These are phyloP conservation scores for Cephus pygmeus DNA, from an alignment of 2,888 invertebrate genomes.

Conservation along the genomic window DNA sequence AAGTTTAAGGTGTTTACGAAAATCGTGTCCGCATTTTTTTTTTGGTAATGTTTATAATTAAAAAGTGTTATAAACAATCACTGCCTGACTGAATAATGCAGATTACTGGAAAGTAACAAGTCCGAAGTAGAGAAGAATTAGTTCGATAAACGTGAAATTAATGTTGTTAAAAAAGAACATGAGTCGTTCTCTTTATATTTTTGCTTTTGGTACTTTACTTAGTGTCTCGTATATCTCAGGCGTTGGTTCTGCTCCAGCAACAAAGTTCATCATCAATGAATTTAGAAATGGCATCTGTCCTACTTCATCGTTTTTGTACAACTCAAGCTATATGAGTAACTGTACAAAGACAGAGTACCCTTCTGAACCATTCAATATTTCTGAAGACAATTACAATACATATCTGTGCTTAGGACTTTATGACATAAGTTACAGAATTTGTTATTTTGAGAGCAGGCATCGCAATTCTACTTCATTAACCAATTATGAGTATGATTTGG, in stretches of 20 bases:
- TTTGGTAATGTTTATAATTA: background rate
- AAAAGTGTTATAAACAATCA: background rate
- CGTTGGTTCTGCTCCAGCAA: background rate
- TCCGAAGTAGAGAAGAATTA: background rate
- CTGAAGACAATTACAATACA: background rate
- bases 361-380: background rate
- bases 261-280: constrained; percentile 8
- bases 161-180: background rate
- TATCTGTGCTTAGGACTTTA: constrained; percentile 43
- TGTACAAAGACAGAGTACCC: constrained; percentile 13
- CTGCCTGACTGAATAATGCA: background rate
- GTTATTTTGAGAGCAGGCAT: constrained; percentile 14
- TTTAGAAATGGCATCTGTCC: constrained; percentile 20
- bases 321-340: constrained; percentile 16
- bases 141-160: background rate
- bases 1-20: background rate
- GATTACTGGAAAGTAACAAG: background rate
- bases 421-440: constrained; percentile 33
- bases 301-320: background rate
- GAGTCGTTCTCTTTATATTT: background rate
- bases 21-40: background rate
- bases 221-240: background rate
- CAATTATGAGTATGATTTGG: constrained; percentile 18
- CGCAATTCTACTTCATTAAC: background rate
- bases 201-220: background rate